Evolutionary conservation across 2,888 invertebrate species (phyloP).

Genomic region (Heteromurus nitidus): DNA sequence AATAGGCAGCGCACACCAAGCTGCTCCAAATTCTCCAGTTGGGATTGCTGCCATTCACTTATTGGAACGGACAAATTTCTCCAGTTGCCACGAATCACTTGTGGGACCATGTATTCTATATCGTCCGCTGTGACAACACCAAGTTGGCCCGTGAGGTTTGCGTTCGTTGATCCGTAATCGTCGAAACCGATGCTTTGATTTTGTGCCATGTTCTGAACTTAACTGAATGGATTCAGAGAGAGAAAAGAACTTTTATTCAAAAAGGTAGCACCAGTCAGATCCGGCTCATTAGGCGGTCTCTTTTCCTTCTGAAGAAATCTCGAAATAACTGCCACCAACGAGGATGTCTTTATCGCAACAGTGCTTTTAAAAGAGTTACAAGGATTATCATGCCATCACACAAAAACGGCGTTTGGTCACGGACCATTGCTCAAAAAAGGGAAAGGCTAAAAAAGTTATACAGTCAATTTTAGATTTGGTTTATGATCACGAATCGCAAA

Average conservation of each 20-base stretch:
- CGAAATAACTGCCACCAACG: background rate
- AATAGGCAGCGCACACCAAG: conserved; percentile 16
- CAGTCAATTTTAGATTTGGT: background rate
- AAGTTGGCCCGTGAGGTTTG: background rate
- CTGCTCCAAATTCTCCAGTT: conserved; percentile 31
- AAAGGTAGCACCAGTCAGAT: background rate
- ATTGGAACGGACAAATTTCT: conserved; percentile 29
- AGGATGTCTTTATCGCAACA: background rate
- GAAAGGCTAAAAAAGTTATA: background rate
- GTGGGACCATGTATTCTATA: conserved; percentile 2
- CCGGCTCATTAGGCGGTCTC: background rate
- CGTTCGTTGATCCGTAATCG: background rate
- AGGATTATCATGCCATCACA: background rate
- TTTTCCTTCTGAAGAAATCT: background rate
- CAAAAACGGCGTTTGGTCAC: background rate
- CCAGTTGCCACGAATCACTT: conserved; percentile 32
- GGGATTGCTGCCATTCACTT: conserved; percentile 46
- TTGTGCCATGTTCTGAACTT: background rate
- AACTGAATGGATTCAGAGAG: too few species aligned
- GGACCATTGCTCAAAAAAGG: background rate
- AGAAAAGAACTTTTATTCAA: too few species aligned
- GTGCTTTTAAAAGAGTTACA: background rate
- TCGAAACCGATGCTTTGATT: background rate
- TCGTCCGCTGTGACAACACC: background rate
- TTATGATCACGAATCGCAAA: background rate